These are phyloP conservation scores for Channa striata DNA, from an alignment of 2,797 vertebrate genomes.

Conservation along the genomic window DNA sequence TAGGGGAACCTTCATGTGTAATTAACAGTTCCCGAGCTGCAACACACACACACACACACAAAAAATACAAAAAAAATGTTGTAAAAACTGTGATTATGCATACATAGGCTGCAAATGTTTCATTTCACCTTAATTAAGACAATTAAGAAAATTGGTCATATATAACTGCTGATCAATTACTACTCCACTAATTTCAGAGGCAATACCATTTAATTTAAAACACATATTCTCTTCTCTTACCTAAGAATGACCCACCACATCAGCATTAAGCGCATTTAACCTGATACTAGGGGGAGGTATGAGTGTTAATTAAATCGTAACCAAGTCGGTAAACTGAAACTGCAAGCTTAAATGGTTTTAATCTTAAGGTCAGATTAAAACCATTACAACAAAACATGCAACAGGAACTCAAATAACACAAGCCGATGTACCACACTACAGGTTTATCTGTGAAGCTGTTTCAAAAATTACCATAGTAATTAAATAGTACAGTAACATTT, in stretches of 20 bases:
- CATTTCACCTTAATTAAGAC: slow-evolving; percentile 30
- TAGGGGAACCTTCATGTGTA: slow-evolving; percentile 78
- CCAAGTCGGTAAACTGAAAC: neutral
- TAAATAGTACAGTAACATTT: too few relatives aligned
- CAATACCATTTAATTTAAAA: neutral
- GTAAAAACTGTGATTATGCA: slow-evolving; percentile 29
- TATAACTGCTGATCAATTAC: neutral
- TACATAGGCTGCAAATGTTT: slow-evolving; percentile 26
- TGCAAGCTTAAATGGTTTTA: too few relatives aligned
- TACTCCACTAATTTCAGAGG: neutral
- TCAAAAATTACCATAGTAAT: neutral
- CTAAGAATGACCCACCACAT: too few relatives aligned
- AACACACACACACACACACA: slow-evolving; percentile 35
- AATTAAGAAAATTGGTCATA: slow-evolving; percentile 9
- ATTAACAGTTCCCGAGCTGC: slow-evolving; percentile 80
- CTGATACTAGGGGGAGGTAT: too few relatives aligned
- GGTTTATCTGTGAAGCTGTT: neutral
- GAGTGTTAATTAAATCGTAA: neutral
- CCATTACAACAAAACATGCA: neutral
- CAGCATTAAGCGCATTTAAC: too few relatives aligned
- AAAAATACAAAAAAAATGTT: slow-evolving; percentile 35
- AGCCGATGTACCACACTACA: neutral
- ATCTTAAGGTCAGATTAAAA: neutral
- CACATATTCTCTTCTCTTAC: too few relatives aligned
- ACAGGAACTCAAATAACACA: neutral